These are phyloP conservation scores for Mus caroli DNA, from an alignment of 2,797 vertebrate genomes.

Conservation along the genomic window DNA sequence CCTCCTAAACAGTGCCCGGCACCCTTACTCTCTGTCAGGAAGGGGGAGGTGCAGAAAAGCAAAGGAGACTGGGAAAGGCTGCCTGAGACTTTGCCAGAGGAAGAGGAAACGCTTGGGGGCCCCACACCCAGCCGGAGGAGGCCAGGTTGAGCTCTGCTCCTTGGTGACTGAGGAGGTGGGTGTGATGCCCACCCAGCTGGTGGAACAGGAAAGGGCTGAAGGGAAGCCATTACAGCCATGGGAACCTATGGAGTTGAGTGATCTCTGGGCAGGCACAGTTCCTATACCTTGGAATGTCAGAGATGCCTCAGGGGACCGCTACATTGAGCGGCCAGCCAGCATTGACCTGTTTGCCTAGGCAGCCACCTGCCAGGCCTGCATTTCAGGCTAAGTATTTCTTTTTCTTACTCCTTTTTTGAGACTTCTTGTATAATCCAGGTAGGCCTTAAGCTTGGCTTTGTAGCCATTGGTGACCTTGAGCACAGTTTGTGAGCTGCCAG, in stretches of 20 bases:
- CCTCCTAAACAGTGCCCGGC: background rate
- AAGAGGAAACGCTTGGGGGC: background rate
- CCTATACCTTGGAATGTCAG: background rate
- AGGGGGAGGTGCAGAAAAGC: slow-evolving; percentile 37
- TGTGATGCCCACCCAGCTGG: background rate
- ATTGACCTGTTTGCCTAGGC: background rate
- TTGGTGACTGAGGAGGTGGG: background rate
- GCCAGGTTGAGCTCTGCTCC: background rate
- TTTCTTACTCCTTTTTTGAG: background rate
- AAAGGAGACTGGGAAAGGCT: background rate
- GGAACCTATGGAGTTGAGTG: background rate
- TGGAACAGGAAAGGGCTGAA: background rate
- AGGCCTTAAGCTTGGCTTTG: background rate
- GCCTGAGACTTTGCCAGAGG: background rate
- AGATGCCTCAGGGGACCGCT: background rate
- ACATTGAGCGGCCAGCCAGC: background rate
- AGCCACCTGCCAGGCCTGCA: no score
- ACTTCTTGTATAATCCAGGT: background rate
- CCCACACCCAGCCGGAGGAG: background rate
- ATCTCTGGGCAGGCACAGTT: background rate
- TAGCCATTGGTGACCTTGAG: background rate
- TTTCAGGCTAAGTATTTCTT: background rate
- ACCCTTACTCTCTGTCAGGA: background rate
- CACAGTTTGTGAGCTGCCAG: background rate
- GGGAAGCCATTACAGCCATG: background rate